phyloP scores from a whole-genome alignment of 2,797 vertebrate species.

The Sebastes diaconus region DNA sequence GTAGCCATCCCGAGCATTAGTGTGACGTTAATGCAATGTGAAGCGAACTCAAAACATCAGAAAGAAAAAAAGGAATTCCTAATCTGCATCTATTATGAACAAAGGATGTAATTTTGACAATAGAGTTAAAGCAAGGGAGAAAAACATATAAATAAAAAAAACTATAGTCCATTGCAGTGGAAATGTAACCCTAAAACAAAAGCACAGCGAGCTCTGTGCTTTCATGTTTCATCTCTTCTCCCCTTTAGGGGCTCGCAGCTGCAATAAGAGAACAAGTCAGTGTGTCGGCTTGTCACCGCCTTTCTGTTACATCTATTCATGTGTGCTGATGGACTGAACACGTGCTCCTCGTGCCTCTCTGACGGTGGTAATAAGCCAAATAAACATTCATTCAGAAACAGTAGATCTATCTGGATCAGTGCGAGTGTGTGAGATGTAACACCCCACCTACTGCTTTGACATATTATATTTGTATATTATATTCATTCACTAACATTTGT shows the following conservation, averaged over 20 bases:
- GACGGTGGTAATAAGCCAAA: slow-evolving; percentile 35
- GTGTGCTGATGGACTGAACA: slow-evolving; percentile 25
- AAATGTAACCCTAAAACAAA: slow-evolving; percentile 34
- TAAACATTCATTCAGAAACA: slow-evolving; percentile 59
- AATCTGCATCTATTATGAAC: slow-evolving; percentile 45
- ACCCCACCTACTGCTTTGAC: slow-evolving; percentile 18
- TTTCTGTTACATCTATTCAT: slow-evolving; percentile 42
- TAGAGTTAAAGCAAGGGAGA: not conserved
- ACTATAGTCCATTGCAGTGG: not conserved
- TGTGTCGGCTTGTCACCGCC: slow-evolving; percentile 24
- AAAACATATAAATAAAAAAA: slow-evolving; percentile 7
- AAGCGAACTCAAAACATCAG: slow-evolving; percentile 65
- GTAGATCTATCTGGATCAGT: slow-evolving; percentile 33
- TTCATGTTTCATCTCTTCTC: slow-evolving; percentile 34
- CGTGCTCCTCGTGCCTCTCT: slow-evolving; percentile 18
- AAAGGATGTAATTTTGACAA: slow-evolving; percentile 23
- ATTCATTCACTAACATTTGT: slow-evolving; percentile 19
- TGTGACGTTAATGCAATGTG: slow-evolving; percentile 78
- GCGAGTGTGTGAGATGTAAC: not conserved
- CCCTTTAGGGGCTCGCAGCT: slow-evolving; percentile 30
- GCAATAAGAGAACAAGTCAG: slow-evolving; percentile 38
- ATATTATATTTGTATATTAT: slow-evolving; percentile 9
- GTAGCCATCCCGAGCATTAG: slow-evolving; percentile 70
- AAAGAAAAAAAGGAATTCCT: slow-evolving; percentile 38
- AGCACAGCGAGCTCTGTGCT: slow-evolving; percentile 26